Evolutionary conservation across 92 coral and sea anemone genomes (phyloP), one percentile per base, ranked within the genome.

Genomic region (Porites cylindrica): DNA sequence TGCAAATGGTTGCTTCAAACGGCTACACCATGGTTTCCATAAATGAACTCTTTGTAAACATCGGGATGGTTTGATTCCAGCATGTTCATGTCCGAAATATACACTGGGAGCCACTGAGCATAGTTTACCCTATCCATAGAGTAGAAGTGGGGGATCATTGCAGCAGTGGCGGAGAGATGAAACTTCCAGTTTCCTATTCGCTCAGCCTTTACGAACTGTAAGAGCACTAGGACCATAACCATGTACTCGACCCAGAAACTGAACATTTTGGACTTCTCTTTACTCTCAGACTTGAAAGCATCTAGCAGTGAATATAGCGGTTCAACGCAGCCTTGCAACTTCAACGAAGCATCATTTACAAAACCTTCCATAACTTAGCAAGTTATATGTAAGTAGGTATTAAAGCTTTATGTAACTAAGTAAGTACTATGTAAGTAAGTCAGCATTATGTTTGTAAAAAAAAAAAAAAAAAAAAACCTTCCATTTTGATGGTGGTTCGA

Each of bases 41-140:
- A 66, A 12, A 71, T 50, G 17, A 89, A 85, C 76, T 66, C 51
- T 50, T 51, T 51, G 86, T 78, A 54, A 9, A 89, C 86, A 32
- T 19, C 70, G 9, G 92, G 92, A 50, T 75, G 88, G 10, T 65
- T 66, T 56, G 29, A 32, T 54, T 88, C 20, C 8, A 82, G 88
- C 51, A 64, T 80, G 32, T 5, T 69, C 89, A 88, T 84, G 58
- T 89, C 92, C 66, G 81, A 81, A 6, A 85, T 19, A 72, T 89
- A 78, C 7, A 89, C 82, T 14, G 92, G 90, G 60, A 89, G 89
- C 86, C 92, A 89, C 54, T 90, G 74, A 47, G 92, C 83, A 58
- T 81, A 85, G 73, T 92, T 91, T 64, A 54, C 64, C 19, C 94
- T 54, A 83, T 88, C 92, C 62, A 60, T 71, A 3, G 94, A 83